Conservation (phyloP, 2,797 vertebrate species). For the Coilia nasus region DNA sequence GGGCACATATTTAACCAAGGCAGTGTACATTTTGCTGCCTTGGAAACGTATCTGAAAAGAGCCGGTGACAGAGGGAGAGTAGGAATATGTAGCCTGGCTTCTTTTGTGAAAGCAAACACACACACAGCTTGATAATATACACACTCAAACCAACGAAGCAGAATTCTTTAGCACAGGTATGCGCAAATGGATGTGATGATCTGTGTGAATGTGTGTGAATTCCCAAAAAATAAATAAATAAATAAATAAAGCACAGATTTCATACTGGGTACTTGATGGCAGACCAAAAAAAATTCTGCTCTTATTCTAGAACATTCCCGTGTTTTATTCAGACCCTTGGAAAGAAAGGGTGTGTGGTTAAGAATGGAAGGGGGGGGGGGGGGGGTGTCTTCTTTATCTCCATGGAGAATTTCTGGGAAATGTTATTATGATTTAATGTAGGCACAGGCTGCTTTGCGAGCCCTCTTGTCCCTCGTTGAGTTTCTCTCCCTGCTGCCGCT, state of each 20-base stretch:
- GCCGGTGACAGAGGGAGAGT: background rate
- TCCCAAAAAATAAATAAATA: background rate
- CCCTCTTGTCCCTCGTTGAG: conserved; percentile 32
- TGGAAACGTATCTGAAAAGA: background rate
- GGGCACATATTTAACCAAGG: background rate
- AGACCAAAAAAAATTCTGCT: background rate
- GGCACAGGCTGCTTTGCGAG: background rate
- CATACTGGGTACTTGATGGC: background rate
- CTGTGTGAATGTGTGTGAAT: too few relatives aligned
- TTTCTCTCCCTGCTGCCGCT: conserved; percentile 1
- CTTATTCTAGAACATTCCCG: background rate
- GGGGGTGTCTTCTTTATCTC: background rate
- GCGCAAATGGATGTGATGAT: background rate
- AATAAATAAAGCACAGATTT: background rate
- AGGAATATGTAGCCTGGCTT: background rate
- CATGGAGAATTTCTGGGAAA: conserved; percentile 13
- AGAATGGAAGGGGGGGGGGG: background rate
- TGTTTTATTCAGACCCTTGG: background rate
- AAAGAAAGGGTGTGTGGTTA: background rate
- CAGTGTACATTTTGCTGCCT: background rate
- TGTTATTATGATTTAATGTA: conserved; percentile 21
- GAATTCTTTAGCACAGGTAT: background rate
- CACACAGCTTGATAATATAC: background rate
- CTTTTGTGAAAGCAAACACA: background rate
- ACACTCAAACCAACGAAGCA: background rate